Evolutionary conservation across 2,888 invertebrate species (phyloP), one percentile per base, ranked within the genome.

Genomic region (Plebejus melissa): DNA sequence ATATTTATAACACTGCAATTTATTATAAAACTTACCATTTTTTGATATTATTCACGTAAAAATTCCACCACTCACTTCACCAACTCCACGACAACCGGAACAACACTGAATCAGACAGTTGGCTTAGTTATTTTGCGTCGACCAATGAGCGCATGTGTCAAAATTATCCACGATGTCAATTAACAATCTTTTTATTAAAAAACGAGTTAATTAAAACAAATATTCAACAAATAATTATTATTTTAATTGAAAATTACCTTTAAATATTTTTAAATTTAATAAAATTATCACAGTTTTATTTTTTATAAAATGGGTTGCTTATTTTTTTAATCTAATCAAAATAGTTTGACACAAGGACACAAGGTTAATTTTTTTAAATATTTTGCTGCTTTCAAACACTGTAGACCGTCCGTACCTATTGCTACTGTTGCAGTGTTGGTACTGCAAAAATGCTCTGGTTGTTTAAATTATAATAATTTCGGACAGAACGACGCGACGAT

Each of bases 71-170:
- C 90, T 88, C 88, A 91, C 83, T 91, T 90, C 91, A 91, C 91
- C 87, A 88, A 92, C 89, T 91, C 88, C 85, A 90, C 90, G 90
- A 90, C 91, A 89, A 93, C 93, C 93, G 92, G 92, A 92, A 94
- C 90, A 89, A 90, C 84, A 94, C 93, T 93, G 90, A 80, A 82
- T 87, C 83, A 87, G 85, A 88, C 88, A 88, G 92, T 93, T 93
- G 93, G 93, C 89, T 81, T 87, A 84, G 86, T 87, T 82, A 87
- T 84, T 86, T 86, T 84, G 81, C 85, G 83, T 80, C 86, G 82
- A 80, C 92, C 90, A 92, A 92, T 92, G 84, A 89, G 90, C 93
- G 93, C 93, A 92, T 92, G 91, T 93, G 93, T 92, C 90, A 92
- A 90, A 91, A 84, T 84, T 83, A 82, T 82, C 79, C 79, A 80